Evolutionary conservation across 2,888 invertebrate genomes (phyloP).

Genomic region (Bursaphelenchus okinawaensis): DNA sequence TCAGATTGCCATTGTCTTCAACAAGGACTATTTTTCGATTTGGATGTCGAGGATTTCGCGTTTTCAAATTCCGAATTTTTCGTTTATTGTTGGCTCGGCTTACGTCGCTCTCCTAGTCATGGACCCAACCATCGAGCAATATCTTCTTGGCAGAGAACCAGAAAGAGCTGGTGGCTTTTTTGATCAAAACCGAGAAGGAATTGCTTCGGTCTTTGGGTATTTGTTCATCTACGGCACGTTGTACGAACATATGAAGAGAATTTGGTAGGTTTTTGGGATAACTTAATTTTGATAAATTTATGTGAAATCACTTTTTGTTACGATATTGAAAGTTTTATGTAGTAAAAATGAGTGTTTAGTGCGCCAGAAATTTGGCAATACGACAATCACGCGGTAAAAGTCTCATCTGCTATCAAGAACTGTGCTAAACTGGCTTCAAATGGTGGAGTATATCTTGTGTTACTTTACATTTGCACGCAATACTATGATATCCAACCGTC

Average conservation of each 20-base stretch:
- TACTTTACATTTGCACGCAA: slow-evolving; percentile 1
- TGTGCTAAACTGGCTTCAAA: too few relatives aligned
- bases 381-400: too few relatives aligned
- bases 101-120: not conserved
- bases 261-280: not conserved
- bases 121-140: slow-evolving; percentile 21
- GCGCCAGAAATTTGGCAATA: too few relatives aligned
- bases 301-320: not conserved
- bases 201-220: slow-evolving; percentile 79
- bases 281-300: not conserved
- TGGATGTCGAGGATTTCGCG: not conserved
- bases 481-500: slow-evolving; percentile 63
- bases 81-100: not conserved
- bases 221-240: slow-evolving; percentile 73
- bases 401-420: too few relatives aligned
- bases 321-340: not conserved
- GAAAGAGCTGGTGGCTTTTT: slow-evolving; percentile 61
- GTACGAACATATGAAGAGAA: not conserved
- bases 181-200: slow-evolving; percentile 83
- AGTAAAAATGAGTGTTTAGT: too few relatives aligned
- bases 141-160: slow-evolving; percentile 32
- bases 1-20: not conserved
- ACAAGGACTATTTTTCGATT: not conserved
- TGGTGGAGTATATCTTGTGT: not conserved
- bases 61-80: not conserved